phyloP scores from a whole-genome alignment of 2,888 invertebrate genomes.

The Aleiodes alternator region DNA sequence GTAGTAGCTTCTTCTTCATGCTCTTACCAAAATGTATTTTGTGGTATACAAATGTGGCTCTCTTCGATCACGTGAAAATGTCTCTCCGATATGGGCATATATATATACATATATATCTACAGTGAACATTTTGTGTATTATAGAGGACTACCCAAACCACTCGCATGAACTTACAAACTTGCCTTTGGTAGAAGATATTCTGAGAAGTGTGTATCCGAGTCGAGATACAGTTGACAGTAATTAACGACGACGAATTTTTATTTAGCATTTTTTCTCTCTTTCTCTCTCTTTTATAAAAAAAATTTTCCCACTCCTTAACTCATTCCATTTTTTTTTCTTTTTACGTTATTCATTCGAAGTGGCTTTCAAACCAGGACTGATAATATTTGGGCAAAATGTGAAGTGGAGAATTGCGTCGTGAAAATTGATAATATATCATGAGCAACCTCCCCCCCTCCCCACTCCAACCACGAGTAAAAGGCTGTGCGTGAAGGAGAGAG shows the following conservation, averaged over 20 bases:
- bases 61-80: constrained; percentile 44
- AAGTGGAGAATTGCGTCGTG: constrained; percentile 35
- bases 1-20: constrained; percentile 58
- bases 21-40: constrained; percentile 57
- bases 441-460: constrained; percentile 1
- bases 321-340: constrained; percentile 23
- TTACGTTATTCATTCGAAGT: constrained; percentile 1
- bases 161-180: constrained; percentile 10
- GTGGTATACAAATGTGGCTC: constrained; percentile 38
- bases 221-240: constrained; percentile 49
- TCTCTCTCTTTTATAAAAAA: background rate
- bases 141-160: background rate
- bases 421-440: constrained; percentile 50
- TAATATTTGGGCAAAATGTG: constrained; percentile 40
- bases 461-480: constrained; percentile 7
- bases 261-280: constrained; percentile 32
- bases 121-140: constrained; percentile 21
- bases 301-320: constrained; percentile 6
- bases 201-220: constrained; percentile 37
- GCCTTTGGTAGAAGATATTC: constrained; percentile 32
- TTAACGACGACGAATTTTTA: constrained; percentile 45
- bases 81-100: constrained; percentile 39
- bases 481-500: background rate
- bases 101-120: background rate
- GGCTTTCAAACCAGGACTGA: constrained; percentile 25